Conservation (phyloP, 2,113 vertebrate species). For the Ia io region DNA sequence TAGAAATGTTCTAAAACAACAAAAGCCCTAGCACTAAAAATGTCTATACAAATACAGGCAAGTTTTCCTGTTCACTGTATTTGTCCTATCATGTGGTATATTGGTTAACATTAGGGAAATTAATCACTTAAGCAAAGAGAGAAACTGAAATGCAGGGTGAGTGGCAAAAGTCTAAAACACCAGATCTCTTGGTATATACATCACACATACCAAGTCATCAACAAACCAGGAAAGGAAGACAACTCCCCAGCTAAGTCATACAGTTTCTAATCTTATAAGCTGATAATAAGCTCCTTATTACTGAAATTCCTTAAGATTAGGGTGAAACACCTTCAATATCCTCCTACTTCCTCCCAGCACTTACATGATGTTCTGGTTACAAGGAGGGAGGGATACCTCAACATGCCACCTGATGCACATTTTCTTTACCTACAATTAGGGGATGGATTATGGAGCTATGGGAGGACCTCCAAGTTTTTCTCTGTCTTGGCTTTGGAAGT, state of each 20-base stretch:
- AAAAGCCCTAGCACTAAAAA: not conserved
- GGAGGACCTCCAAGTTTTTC: not conserved
- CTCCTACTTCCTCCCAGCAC: not conserved
- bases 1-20: constrained; percentile 39
- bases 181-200: constrained; percentile 32
- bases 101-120: not conserved
- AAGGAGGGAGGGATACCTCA: not conserved
- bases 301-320: not conserved
- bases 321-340: not conserved
- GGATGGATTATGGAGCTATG: not conserved
- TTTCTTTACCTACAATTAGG: not conserved
- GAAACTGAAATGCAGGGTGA: not conserved
- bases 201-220: constrained; percentile 18
- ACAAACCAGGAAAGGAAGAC: constrained; percentile 4
- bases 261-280: not conserved
- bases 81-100: not conserved
- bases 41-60: not conserved
- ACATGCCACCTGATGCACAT: not conserved
- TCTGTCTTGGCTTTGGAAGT: not conserved
- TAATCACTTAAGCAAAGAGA: not conserved
- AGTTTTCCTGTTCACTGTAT: constrained; percentile 32
- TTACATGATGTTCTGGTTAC: not conserved
- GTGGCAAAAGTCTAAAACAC: not conserved
- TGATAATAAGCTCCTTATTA: constrained; percentile 13
- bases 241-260: not conserved